Conservation (phyloP, 2,113 vertebrate genomes). For the Hypocryptadius cinnamomeus region DNA sequence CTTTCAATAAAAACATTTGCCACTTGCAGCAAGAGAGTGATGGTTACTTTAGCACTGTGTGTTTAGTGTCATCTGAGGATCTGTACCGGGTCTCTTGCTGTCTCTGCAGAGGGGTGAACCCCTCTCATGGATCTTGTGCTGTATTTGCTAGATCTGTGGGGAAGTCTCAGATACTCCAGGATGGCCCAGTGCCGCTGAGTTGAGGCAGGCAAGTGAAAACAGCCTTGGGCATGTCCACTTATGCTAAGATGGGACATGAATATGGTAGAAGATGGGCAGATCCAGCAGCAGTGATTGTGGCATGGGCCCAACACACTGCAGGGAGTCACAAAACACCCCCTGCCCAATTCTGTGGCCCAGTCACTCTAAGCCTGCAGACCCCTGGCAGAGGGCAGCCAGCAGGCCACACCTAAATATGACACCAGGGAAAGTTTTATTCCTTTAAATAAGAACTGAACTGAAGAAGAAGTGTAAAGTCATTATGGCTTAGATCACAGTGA, state of each 20-base stretch:
- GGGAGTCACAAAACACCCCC: not conserved
- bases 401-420: not conserved
- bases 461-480: slow-evolving; percentile 25
- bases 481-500: not conserved
- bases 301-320: fast-evolving
- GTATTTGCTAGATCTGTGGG: not conserved
- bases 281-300: not conserved
- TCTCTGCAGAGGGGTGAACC: not conserved
- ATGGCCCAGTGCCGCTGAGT: not conserved
- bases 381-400: not conserved
- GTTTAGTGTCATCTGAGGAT: not conserved
- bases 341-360: not conserved
- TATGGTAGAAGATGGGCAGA: not conserved
- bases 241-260: not conserved
- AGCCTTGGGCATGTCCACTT: not conserved
- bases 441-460: not conserved
- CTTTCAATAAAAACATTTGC: not conserved
- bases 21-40: not conserved
- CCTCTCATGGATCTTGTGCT: not conserved
- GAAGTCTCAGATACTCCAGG: not conserved
- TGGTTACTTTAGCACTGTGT: not conserved
- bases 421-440: not conserved
- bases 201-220: not conserved
- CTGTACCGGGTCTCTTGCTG: not conserved
- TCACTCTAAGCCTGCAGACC: not conserved